phyloP scores from a whole-genome alignment of 1,140 invertebrate species.

The Drosophila bipectinata region DNA sequence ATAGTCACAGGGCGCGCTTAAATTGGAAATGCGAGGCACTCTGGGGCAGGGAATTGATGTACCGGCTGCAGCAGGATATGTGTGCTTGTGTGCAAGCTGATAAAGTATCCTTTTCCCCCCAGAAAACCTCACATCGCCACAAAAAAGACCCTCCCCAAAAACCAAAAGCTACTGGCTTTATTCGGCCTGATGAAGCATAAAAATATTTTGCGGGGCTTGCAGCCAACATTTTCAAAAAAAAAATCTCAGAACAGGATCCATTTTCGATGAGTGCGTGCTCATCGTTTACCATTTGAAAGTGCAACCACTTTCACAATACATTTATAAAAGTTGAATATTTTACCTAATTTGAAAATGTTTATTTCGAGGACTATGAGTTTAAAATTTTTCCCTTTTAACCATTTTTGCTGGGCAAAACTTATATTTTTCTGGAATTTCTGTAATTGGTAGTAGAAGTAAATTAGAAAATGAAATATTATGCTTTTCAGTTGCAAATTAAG shows the following conservation, averaged over 20 bases:
- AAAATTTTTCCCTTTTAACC: conserved; percentile 1
- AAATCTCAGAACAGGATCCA: conserved; percentile 9
- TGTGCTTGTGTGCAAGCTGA: conserved; percentile 3
- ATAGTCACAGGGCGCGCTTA: conserved; percentile 31
- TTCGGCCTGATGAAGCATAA: conserved; percentile 68
- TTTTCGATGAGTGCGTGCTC: conserved; percentile 8
- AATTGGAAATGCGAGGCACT: conserved; percentile 40
- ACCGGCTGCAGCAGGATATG: conserved; percentile 11
- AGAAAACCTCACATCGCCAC: not conserved
- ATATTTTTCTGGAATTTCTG: too few relatives aligned
- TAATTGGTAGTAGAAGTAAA: not conserved
- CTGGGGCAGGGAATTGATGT: not conserved
- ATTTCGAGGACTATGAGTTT: not conserved
- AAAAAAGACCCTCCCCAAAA: conserved; percentile 19
- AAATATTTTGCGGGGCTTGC: conserved; percentile 30
- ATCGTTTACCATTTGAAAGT: not conserved
- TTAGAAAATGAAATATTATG: not conserved
- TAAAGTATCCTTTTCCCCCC: conserved; percentile 19
- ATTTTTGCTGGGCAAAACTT: not conserved
- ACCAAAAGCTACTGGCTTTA: conserved; percentile 50
- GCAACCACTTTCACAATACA: not conserved
- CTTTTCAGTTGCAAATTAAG: not conserved
- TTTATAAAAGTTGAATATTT: not conserved
- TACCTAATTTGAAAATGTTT: conserved; percentile 1
- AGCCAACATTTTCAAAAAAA: conserved; percentile 18